phyloP scores from a whole-genome alignment of 2,888 invertebrate genomes.

The Dryomyza anilis region DNA sequence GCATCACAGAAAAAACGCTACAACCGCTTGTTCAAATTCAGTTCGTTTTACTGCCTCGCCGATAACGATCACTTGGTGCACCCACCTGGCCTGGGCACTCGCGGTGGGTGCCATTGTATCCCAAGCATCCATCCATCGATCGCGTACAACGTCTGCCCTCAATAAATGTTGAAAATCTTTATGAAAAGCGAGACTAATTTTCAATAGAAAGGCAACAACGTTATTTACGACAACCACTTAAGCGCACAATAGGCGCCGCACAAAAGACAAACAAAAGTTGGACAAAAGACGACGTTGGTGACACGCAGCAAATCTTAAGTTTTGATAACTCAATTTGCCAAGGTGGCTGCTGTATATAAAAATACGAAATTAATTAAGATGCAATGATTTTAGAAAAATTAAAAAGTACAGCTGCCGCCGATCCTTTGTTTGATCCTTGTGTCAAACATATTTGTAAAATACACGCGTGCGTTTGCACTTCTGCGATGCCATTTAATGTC shows the following conservation, averaged over 20 bases:
- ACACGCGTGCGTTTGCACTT: constrained; percentile 13
- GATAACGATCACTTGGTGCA: no score
- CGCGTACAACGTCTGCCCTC: not conserved
- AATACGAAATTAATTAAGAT: constrained; percentile 15
- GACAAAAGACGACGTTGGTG: not conserved
- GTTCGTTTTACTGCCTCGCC: no score
- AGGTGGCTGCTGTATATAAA: constrained; percentile 1
- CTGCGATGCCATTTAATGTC: not conserved
- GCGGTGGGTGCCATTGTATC: no score
- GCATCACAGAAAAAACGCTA: no score
- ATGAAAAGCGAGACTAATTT: constrained; percentile 1
- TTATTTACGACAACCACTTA: constrained; percentile 2
- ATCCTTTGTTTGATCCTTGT: not conserved
- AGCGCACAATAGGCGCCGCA: not conserved
- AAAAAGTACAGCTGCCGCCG: not conserved
- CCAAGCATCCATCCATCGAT: not conserved
- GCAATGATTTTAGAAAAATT: not conserved
- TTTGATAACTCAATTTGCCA: constrained; percentile 20
- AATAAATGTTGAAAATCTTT: not conserved
- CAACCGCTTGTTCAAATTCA: no score
- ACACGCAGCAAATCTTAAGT: not conserved
- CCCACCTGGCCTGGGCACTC: no score
- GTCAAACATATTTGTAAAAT: constrained; percentile 18
- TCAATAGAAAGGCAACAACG: not conserved
- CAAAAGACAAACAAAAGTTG: not conserved